phyloP scores from a whole-genome alignment of 64 coral and sea anemone genomes.

The Montipora sp. region DNA sequence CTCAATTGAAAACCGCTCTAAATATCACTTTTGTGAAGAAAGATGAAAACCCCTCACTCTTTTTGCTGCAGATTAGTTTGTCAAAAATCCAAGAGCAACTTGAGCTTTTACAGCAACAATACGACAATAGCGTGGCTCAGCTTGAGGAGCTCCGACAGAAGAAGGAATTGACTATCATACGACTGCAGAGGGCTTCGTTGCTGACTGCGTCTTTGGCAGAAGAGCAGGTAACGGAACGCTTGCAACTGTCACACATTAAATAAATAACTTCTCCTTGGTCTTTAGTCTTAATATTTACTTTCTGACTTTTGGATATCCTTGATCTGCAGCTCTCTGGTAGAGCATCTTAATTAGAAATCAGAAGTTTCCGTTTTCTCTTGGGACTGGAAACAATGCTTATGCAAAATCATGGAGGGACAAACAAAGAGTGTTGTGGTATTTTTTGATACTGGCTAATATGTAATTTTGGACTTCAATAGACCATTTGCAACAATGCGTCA shows the following conservation, averaged over 20 bases:
- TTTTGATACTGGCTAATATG: too few relatives aligned
- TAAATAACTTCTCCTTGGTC: background rate
- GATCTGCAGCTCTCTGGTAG: too few relatives aligned
- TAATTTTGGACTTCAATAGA: too few relatives aligned
- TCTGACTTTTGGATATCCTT: background rate
- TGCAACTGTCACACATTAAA: background rate
- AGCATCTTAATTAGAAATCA: too few relatives aligned
- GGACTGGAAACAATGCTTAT: too few relatives aligned
- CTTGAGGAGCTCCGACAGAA: slow-evolving; percentile 87
- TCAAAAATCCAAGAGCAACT: slow-evolving; percentile 82
- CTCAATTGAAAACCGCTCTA: background rate
- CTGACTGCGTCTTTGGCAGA: slow-evolving; percentile 78
- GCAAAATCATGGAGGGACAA: too few relatives aligned
- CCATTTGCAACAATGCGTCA: too few relatives aligned
- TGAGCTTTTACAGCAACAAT: slow-evolving; percentile 78
- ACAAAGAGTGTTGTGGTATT: too few relatives aligned
- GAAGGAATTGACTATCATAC: slow-evolving; percentile 78
- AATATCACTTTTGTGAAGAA: background rate
- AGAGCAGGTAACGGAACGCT: slow-evolving; percentile 64
- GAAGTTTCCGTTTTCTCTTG: too few relatives aligned
- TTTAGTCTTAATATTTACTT: background rate
- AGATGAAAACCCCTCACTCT: background rate
- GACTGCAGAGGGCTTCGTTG: slow-evolving; percentile 82
- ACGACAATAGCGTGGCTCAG: slow-evolving; percentile 80
- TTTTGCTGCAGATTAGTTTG: slow-evolving; percentile 49